Percentiles rank a stretch among this genome's conserved stretches.
Conservation (phyloP, 2,113 vertebrate species). For the Chelonoidis abingdonii region DNA sequence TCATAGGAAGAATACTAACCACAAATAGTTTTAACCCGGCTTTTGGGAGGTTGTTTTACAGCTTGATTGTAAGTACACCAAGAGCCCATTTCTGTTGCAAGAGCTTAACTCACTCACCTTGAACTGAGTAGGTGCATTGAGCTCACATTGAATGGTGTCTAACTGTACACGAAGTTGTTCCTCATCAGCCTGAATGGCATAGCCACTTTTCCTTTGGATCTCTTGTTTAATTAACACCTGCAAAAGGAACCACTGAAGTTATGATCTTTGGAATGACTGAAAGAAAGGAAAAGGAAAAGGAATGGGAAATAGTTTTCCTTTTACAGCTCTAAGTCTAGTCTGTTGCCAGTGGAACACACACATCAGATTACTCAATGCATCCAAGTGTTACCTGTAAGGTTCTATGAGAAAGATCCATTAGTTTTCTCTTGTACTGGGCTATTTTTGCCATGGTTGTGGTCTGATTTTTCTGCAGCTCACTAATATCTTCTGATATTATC, state of each 20-base stretch:
- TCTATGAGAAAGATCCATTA: conserved; percentile 96
- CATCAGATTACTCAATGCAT: rapidly evolving
- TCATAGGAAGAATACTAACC: too few species aligned
- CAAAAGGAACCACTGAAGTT: background rate
- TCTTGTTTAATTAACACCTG: conserved; percentile 98
- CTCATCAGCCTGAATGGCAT: conserved; percentile 97
- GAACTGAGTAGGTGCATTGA: conserved; percentile 97
- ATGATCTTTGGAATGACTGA: background rate
- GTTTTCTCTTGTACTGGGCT: conserved; percentile 96
- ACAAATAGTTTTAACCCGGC: rapidly evolving
- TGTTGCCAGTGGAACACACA: background rate
- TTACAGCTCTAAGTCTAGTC: too few species aligned
- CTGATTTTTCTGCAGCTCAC: conserved; percentile 97
- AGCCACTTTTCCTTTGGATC: conserved; percentile 97
- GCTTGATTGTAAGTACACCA: background rate
- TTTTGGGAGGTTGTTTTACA: background rate
- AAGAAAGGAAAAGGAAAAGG: background rate
- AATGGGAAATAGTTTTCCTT: background rate
- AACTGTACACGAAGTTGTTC: conserved; percentile 97
- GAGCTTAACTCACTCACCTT: conserved; percentile 81
- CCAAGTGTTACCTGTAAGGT: conserved; percentile 88
- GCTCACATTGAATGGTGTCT: conserved; percentile 96
- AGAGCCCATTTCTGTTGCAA: rapidly evolving
- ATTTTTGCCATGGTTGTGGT: conserved; percentile 97
- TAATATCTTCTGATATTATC: conserved; percentile 97